phyloP scores from a whole-genome alignment of 2,113 vertebrate species.

The Clarias gariepinus region DNA sequence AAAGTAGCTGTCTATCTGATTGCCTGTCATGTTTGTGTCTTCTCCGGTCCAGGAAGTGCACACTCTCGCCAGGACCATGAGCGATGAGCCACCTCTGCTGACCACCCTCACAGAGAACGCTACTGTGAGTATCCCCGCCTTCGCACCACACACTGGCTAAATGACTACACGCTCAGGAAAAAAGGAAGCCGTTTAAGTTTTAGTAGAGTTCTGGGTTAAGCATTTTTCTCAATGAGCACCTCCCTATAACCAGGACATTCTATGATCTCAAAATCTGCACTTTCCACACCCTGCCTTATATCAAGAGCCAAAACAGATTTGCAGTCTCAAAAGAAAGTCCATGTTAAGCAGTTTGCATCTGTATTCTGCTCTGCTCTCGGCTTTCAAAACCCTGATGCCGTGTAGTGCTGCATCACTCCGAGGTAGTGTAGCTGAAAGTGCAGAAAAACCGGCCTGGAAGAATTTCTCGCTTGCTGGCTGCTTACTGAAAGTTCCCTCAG shows the following conservation, averaged over 20 bases:
- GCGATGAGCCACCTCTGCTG: constrained; percentile 83
- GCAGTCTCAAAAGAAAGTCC: constrained; percentile 18
- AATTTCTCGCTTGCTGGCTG: neutral
- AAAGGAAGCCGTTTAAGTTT: neutral
- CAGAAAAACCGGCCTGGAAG: constrained; percentile 24
- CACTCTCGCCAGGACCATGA: constrained; percentile 82
- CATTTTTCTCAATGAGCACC: neutral
- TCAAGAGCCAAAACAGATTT: constrained; percentile 1
- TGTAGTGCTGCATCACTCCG: constrained; percentile 12
- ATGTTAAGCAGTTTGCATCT: constrained; percentile 19
- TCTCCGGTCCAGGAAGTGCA: constrained; percentile 59
- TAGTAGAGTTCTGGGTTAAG: neutral
- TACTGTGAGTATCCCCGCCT: constrained; percentile 77
- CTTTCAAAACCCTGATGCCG: constrained; percentile 3
- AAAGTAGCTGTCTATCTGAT: constrained; percentile 30
- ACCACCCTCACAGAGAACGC: constrained; percentile 81
- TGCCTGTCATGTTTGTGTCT: constrained; percentile 21
- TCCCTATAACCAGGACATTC: neutral
- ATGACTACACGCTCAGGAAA: neutral
- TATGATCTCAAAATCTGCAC: neutral
- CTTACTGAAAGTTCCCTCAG: neutral
- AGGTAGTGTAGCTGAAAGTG: neutral
- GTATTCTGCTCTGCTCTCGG: constrained; percentile 5
- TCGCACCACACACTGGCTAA: neutral
- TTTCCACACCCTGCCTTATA: neutral